Evolutionary conservation across 2,888 invertebrate genomes (phyloP), one percentile per base, ranked within the genome.

Genomic region (Agrotis ipsilon): DNA sequence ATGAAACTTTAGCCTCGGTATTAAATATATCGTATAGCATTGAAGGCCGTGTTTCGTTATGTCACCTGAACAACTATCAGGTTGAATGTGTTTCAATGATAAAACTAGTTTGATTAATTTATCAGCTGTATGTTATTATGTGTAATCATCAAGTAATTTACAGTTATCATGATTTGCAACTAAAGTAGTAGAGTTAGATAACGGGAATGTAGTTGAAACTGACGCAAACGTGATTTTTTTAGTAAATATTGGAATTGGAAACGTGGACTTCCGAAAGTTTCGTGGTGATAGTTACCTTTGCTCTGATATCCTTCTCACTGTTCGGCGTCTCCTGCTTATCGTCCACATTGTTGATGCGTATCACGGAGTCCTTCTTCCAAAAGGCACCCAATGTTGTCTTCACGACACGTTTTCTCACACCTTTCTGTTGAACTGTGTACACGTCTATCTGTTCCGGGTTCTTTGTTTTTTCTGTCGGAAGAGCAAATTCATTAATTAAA

Each of bases 331-430:
- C 97, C 88, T 97, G 97, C 88, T 97, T 97, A 92, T 98, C 98
- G 84, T 97, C 97, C 87, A 97, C 97, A 89, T 98, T 98, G 92
- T 97, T 97, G 89, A 98, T 98, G 84, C 97, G 96, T 89, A 98
- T 96, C 86, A 97, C 96, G 85, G 97, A 97, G 86, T 97, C 97
- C 85, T 97, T 96, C 85, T 97, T 97, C 98, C 98, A 98, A 90
- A 97, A 97, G 80, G 97, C 97, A 89, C 96, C 94, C 89, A 98
- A 92, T 78, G 97, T 96, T 83, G 97, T 96, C 92, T 96, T 96
- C 81, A 96, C 93, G 83, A 97, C 96, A 90, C 97, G 97, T 92
- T 97, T 96, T 81, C 97, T 91, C 71, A 96, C 96, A 91, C 96
- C 97, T 92, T 96, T 96, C 89, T 96, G 96, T 90, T 95, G 95